Evolutionary conservation across 1,140 invertebrate genomes (phyloP), one percentile per base, ranked within the genome.

Genomic region (Latrodectus geometricus): DNA sequence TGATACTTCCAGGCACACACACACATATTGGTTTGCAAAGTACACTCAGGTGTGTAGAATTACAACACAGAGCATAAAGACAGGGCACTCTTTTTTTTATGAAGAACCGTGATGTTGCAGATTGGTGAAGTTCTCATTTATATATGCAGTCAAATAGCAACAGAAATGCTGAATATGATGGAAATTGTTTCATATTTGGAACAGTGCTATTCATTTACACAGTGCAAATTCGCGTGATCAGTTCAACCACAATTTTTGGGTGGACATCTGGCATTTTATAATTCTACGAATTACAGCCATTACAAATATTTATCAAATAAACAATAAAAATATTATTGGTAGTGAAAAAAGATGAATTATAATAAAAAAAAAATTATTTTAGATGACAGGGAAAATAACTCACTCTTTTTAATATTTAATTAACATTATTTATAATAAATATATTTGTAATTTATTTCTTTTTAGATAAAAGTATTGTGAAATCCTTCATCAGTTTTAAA

Each of bases 81-180:
- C 72, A 76, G 76, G 82, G 82, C 73, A 84, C 56, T 73, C 82
- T 75, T 75, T 56, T n/a, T n/a, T 35, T 48, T 75, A 48, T 82
- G 48, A 49, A 20, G 12, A 75, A 52, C 9, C 48, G 79, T 61
- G 66, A 61, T 81, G 73, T 68, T 66, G 48, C 20, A 79, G 14
- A 61, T 35, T 35, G 17, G 54, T 61, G 54, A 61, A 61, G 54
- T 17, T 17, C 54, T 8, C 35, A 35, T 5, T 35, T 35, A 61
- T 11, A 61, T 61, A 86, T 68, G 75, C 75, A 86, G 83, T 86
- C 83, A 86, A 86, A 86, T 52, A 78, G 83, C 83, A 86, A 49
- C 23, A 78, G 23, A 70, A 68, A 35, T 8, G 20, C 12, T 52
- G 21, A 3, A 73, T 35, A 23, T 5, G 12, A 20, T 52, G 23